Conservation (phyloP, 2,888 invertebrate species). For the Gortyna flavago region DNA sequence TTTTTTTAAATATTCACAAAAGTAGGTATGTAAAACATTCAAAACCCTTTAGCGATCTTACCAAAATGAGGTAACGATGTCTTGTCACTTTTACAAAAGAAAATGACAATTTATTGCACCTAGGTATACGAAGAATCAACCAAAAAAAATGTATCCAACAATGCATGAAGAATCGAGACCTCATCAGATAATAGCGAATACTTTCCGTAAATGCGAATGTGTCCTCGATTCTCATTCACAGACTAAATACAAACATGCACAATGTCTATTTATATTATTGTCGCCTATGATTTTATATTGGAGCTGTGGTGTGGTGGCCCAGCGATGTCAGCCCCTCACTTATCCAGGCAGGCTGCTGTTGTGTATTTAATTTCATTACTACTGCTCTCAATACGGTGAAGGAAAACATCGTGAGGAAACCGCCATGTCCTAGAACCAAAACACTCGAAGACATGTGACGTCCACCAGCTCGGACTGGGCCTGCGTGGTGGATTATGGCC, state of each 20-base stretch:
- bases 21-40: background rate
- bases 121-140: too few species aligned
- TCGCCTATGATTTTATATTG: background rate
- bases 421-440: too few species aligned
- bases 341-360: too few species aligned
- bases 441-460: too few species aligned
- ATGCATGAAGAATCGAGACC: conserved; percentile 33
- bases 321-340: too few species aligned
- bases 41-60: too few species aligned
- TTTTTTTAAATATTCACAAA: background rate
- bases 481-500: too few species aligned
- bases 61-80: background rate
- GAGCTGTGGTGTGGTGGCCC: background rate
- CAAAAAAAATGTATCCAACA: too few species aligned
- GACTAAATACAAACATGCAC: conserved; percentile 9
- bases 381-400: too few species aligned
- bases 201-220: conserved; percentile 5
- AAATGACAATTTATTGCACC: conserved; percentile 5
- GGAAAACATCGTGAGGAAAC: too few species aligned
- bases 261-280: background rate
- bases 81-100: background rate
- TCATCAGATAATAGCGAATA: conserved; percentile 21
- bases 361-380: too few species aligned
- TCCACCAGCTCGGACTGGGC: too few species aligned
- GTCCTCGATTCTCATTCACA: conserved; percentile 18